Evolutionary conservation across 1,140 invertebrate genomes (phyloP).

Genomic region (Procambarus virginalis): DNA sequence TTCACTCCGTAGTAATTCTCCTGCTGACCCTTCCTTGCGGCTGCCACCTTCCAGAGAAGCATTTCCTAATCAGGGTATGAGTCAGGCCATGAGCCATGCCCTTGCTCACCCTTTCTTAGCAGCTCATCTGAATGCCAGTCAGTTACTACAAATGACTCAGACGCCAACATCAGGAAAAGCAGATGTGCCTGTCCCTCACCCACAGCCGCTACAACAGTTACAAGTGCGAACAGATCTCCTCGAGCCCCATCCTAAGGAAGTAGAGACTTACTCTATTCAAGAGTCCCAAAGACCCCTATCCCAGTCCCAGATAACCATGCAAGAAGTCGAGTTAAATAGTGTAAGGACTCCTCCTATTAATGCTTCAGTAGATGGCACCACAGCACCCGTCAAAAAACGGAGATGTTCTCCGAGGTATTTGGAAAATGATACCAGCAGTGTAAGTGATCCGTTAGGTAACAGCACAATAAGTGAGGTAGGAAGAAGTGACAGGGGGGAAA

Average conservation of each 20-base stretch:
- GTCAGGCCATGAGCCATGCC: constrained; percentile 70
- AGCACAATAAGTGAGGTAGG: constrained; percentile 34
- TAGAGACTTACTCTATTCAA: constrained; percentile 9
- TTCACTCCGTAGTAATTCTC: constrained; percentile 44
- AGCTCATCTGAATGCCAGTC: constrained; percentile 59
- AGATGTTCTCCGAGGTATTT: constrained; percentile 50
- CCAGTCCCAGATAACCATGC: constrained; percentile 28
- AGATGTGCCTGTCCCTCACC: constrained; percentile 10
- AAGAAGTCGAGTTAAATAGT: constrained; percentile 40
- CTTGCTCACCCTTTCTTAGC: constrained; percentile 69
- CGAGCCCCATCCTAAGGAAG: constrained; percentile 39
- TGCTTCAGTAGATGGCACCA: constrained; percentile 34
- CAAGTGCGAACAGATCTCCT: constrained; percentile 57
- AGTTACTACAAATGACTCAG: constrained; percentile 49
- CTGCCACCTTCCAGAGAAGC: constrained; percentile 19
- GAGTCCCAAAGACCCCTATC: constrained; percentile 28
- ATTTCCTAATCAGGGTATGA: constrained; percentile 50
- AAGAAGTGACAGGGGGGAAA: constrained; percentile 8
- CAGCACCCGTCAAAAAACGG: constrained; percentile 44
- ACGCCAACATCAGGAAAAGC: constrained; percentile 1
- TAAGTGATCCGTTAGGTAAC: constrained; percentile 10
- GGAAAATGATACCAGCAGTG: constrained; percentile 14
- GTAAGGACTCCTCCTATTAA: constrained; percentile 48
- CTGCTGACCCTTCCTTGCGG: constrained; percentile 24
- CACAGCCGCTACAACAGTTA: constrained; percentile 42